Evolutionary conservation across 2,113 vertebrate genomes (phyloP).

Genomic region (Nematolebias whitei): DNA sequence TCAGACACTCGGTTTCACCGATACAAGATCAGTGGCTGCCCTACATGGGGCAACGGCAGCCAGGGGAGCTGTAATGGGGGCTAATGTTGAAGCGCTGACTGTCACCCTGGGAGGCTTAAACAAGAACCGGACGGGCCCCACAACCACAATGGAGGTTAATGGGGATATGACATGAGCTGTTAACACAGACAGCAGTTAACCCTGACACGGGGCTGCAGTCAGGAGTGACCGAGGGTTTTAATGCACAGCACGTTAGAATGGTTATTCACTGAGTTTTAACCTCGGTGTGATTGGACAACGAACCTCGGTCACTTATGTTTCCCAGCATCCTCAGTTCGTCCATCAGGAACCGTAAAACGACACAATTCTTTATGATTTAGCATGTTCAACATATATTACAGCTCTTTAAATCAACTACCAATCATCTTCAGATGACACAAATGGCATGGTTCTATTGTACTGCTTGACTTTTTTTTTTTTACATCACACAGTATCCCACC

Average conservation of each 20-base stretch:
- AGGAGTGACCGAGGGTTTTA: neutral
- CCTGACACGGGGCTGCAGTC: slow-evolving; percentile 52
- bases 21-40: slow-evolving; percentile 62
- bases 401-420: no score
- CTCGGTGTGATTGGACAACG: neutral
- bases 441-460: no score
- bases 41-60: slow-evolving; percentile 73
- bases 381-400: neutral
- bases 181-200: slow-evolving; percentile 80
- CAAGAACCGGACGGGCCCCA: slow-evolving; percentile 56
- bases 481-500: no score
- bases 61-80: slow-evolving; percentile 78
- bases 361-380: neutral
- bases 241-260: slow-evolving; percentile 24
- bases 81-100: slow-evolving; percentile 76
- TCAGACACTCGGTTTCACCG: slow-evolving; percentile 54
- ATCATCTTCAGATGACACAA: no score
- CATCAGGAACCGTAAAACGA: neutral
- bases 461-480: no score
- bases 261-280: slow-evolving; percentile 12
- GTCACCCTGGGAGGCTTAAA: slow-evolving; percentile 70
- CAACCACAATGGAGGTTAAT: slow-evolving; percentile 78
- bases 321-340: neutral
- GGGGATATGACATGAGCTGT: slow-evolving; percentile 77
- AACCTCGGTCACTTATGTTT: no score